These are phyloP conservation scores for Oreortyx pictus DNA, from an alignment of 2,797 vertebrate genomes.

Conservation along the genomic window DNA sequence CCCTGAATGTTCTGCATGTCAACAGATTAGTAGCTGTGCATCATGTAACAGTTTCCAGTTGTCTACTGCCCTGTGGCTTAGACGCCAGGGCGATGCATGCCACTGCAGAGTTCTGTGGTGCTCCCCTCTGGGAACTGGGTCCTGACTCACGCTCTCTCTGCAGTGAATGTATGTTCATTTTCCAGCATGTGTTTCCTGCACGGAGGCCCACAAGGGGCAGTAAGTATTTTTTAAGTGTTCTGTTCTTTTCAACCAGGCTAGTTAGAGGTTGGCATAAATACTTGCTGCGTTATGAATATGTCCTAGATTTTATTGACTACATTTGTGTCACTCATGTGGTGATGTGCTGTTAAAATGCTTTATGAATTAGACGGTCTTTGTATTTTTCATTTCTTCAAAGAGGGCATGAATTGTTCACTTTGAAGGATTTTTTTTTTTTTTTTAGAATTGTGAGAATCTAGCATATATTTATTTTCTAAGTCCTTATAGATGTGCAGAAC, in stretches of 20 bases:
- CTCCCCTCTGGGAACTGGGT: background rate
- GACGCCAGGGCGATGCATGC: background rate
- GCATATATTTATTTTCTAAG: background rate
- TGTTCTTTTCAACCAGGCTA: background rate
- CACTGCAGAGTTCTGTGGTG: background rate
- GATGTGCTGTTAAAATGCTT: background rate
- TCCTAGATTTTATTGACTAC: background rate
- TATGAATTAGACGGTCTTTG: background rate
- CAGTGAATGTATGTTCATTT: background rate
- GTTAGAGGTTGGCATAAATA: background rate
- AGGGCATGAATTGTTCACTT: background rate
- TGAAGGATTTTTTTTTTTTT: background rate
- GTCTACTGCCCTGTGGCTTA: accelerated
- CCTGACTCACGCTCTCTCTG: background rate
- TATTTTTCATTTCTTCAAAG: background rate
- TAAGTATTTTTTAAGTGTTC: background rate
- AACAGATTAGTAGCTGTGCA: background rate
- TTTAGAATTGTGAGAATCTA: background rate
- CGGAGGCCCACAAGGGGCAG: background rate
- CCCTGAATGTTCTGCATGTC: accelerated
- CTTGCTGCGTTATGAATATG: background rate
- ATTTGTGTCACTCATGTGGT: background rate
- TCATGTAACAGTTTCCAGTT: background rate
- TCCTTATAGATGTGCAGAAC: background rate
- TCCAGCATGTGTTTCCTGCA: background rate